A percentile compares a stretch with the other conserved stretches of the same genome.
phyloP scores from a whole-genome alignment of 2,797 vertebrate genomes.

The Lophotriccus pileatus region DNA sequence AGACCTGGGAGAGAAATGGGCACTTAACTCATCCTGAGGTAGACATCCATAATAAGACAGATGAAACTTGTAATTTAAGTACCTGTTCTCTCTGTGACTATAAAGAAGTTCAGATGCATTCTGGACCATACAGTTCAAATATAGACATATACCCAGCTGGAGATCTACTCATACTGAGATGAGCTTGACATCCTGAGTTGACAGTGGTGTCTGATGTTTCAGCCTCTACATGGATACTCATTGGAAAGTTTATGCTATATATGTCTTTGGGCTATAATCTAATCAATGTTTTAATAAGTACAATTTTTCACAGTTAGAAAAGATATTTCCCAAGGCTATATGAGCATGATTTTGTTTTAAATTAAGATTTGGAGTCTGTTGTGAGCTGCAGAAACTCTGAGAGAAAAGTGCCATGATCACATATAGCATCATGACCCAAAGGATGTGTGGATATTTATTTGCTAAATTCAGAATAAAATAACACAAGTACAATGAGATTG shows the following conservation, averaged over 20 bases:
- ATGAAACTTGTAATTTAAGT: neutral
- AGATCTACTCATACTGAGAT: neutral
- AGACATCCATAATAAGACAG: neutral
- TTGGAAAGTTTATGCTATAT: neutral
- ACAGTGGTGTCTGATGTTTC: neutral
- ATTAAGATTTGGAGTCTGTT: neutral
- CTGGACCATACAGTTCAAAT: neutral
- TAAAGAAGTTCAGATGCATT: neutral
- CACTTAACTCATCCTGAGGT: neutral
- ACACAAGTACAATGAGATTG: neutral
- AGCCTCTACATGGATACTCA: neutral
- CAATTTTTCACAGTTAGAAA: neutral
- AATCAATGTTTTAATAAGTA: slow-evolving; percentile 50
- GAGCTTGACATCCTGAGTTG: neutral
- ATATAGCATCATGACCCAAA: neutral
- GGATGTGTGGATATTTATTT: neutral
- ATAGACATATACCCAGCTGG: neutral
- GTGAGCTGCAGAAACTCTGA: neutral
- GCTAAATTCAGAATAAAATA: neutral
- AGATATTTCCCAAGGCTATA: slow-evolving; percentile 26
- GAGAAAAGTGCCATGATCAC: neutral
- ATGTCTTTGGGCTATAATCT: neutral
- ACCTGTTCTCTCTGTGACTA: neutral
- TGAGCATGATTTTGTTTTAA: neutral
- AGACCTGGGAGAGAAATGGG: neutral